Conservation (phyloP, 2,113 vertebrate genomes). For the Pardalotus punctatus region DNA sequence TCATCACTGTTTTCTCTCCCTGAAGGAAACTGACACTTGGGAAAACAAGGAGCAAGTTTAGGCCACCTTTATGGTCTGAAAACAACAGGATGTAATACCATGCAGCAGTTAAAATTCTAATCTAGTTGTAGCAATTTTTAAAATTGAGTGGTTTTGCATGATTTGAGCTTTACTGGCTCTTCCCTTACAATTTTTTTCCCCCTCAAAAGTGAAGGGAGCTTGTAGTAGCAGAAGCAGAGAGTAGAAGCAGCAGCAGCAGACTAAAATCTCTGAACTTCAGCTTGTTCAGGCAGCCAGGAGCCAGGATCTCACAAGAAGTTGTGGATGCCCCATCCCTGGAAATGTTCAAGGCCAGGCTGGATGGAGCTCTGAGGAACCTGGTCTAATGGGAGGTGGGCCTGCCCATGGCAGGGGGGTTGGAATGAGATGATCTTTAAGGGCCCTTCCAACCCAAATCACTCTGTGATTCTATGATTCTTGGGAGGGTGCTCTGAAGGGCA, state of each 20-base stretch:
- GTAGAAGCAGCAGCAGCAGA: background rate
- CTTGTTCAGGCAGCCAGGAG: background rate
- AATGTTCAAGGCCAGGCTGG: background rate
- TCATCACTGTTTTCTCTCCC: background rate
- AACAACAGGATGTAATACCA: background rate
- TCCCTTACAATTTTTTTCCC: background rate
- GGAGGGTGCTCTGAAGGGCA: background rate
- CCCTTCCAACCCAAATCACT: background rate
- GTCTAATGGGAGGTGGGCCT: background rate
- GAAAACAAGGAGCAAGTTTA: background rate
- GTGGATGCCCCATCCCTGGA: background rate
- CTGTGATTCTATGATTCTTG: background rate
- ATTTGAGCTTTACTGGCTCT: background rate
- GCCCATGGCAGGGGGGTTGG: background rate
- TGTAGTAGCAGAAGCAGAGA: background rate
- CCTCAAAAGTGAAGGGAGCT: background rate
- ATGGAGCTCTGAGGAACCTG: background rate
- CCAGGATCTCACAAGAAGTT: background rate
- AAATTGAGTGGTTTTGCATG: background rate
- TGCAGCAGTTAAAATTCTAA: background rate
- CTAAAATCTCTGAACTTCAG: background rate
- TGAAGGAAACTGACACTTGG: background rate
- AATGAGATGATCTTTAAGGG: background rate
- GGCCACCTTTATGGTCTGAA: background rate
- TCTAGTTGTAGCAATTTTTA: background rate